Conservation (phyloP, 1,140 invertebrate genomes). For the Stratiolaelaps scimitus region DNA sequence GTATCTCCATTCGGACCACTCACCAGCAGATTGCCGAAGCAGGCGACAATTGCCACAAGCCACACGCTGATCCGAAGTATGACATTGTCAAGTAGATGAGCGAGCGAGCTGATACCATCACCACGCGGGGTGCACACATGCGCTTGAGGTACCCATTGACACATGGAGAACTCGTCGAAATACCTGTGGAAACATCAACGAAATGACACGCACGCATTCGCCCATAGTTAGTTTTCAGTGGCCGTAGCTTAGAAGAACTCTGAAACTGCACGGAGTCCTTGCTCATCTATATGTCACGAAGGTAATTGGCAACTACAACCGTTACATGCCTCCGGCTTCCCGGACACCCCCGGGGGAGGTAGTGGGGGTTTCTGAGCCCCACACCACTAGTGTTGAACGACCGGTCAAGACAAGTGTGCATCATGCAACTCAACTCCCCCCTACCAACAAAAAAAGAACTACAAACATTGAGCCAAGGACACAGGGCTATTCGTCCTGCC, state of each 20-base stretch:
- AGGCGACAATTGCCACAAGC: constrained; percentile 53
- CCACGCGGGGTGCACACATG: constrained; percentile 51
- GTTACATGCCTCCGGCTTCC: neutral
- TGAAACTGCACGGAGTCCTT: constrained; percentile 28
- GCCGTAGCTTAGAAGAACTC: constrained; percentile 37
- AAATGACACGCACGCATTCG: constrained; percentile 37
- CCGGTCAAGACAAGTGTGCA: too few relatives aligned
- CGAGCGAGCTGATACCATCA: constrained; percentile 51
- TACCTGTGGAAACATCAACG: constrained; percentile 45
- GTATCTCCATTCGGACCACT: too few relatives aligned
- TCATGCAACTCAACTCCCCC: too few relatives aligned
- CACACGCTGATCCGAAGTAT: constrained; percentile 53
- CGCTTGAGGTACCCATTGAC: constrained; percentile 50
- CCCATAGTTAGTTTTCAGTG: constrained; percentile 34
- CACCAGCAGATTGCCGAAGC: constrained; percentile 47
- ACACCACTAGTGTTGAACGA: too few relatives aligned
- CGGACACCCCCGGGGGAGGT: neutral
- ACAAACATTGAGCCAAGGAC: too few relatives aligned
- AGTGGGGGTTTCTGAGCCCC: neutral
- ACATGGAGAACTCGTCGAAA: constrained; percentile 57
- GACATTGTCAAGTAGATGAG: constrained; percentile 51
- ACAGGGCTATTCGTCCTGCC: too few relatives aligned
- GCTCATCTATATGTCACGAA: neutral
- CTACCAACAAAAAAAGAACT: too few relatives aligned
- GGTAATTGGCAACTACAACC: neutral